Evolutionary conservation across 2,888 invertebrate species (phyloP), one percentile per base, ranked within the genome.

Genomic region (Ichneumoninae sp.): DNA sequence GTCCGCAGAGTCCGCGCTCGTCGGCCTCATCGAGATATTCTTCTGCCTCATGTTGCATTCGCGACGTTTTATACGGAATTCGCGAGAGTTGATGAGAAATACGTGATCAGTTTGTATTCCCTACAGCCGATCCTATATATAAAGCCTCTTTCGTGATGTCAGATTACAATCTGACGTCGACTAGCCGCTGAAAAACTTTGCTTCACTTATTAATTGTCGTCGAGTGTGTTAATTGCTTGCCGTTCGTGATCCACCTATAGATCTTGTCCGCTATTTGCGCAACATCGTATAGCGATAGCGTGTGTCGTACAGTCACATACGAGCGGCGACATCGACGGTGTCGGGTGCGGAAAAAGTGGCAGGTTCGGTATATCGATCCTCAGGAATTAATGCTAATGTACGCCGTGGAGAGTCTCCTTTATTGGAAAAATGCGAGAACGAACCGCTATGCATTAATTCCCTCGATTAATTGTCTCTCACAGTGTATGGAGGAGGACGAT

Each of bases 181-280:
- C 78, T 78, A 79, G 78, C 78, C 84, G 84, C 19, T 78, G 78
- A 84, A 81, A 70, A 84, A 84, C 65, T 52, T n/a, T 52, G 62
- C 62, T 78, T 79, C 72, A 71, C 66, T 78, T 75, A 81, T 81
- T 84, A 84, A 81, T 81, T 81, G 70, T 57, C 78, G 78, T 70
- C 81, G 66, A 66, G 81, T 81, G 84, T 81, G 81, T 84, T 81
- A 84, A 84, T 84, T 84, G 84, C 62, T 74, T 66, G 65, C 40
- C 65, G 57, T 33, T 74, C 74, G 80, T 44, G 26, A 74, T 81
- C 47, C 68, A 74, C 66, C 76, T 65, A 76, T 72, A 40, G 36
- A 80, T 80, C 60, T 69, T 68, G 30, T 44, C 57, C 54, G 16
- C n/a, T 52, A n/a, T 52, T 19, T 52, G 33, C 22, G 44, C 22